phyloP scores from a whole-genome alignment of 2,888 invertebrate species.

The Cataglyphis altisquamis region DNA sequence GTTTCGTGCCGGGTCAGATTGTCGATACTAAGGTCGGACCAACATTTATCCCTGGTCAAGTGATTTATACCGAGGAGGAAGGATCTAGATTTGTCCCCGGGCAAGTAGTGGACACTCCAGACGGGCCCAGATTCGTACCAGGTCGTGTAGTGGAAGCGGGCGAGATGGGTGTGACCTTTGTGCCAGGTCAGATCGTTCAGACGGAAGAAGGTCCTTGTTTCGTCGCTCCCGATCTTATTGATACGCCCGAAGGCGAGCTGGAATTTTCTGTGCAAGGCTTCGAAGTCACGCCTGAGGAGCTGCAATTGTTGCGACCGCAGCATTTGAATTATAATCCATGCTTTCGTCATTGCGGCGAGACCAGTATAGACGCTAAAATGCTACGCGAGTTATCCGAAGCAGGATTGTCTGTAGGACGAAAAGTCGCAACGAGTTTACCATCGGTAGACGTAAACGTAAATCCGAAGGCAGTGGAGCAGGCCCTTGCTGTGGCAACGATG shows the following conservation, averaged over 20 bases:
- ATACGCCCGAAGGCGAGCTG: constrained; percentile 89
- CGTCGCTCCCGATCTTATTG: constrained; percentile 90
- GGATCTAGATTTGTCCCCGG: constrained; percentile 88
- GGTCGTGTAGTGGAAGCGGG: constrained; percentile 87
- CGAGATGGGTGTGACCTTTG: constrained; percentile 86
- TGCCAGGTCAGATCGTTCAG: constrained; percentile 87
- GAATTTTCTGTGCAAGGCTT: constrained; percentile 92
- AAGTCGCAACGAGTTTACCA: constrained; percentile 89
- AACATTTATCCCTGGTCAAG: constrained; percentile 93
- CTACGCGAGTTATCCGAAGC: constrained; percentile 90
- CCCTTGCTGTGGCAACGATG: constrained; percentile 80
- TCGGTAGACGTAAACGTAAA: constrained; percentile 88
- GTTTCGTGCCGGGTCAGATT: constrained; percentile 93
- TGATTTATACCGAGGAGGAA: constrained; percentile 89
- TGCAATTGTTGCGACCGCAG: constrained; percentile 85
- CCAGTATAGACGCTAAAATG: constrained; percentile 90
- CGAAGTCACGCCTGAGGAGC: constrained; percentile 87
- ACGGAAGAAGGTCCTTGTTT: constrained; percentile 88
- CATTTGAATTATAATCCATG: constrained; percentile 81
- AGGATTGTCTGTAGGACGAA: constrained; percentile 90
- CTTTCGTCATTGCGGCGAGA: constrained; percentile 87
- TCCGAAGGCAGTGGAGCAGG: constrained; percentile 84
- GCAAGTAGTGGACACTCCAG: constrained; percentile 91
- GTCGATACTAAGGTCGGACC: constrained; percentile 92
- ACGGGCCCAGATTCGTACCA: constrained; percentile 89